Percentiles rank a stretch among this genome's conserved stretches.
Conservation (phyloP, 2,113 vertebrate species). For the Alouatta palliata region DNA sequence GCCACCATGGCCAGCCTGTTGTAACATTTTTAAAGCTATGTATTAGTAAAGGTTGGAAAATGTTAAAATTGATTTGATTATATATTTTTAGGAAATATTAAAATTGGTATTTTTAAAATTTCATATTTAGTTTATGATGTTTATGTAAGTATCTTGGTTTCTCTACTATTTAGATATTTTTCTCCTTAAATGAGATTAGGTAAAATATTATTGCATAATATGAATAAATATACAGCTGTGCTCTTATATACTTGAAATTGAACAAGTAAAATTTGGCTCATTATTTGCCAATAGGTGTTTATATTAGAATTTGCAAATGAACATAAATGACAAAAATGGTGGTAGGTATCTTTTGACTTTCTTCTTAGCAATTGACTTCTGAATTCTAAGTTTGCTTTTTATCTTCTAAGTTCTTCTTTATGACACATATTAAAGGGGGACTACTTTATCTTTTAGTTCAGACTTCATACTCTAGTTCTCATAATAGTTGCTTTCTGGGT, state of each 20-base stretch:
- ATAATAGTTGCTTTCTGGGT: constrained; percentile 29
- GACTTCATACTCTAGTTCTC: not conserved
- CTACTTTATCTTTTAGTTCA: not conserved
- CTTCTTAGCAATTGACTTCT: not conserved
- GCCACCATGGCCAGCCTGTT: no score
- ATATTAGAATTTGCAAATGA: constrained; percentile 21
- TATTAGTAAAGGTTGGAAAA: not conserved
- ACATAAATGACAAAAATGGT: not conserved
- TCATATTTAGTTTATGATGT: not conserved
- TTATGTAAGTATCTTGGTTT: not conserved
- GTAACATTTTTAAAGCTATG: not conserved
- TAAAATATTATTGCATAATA: not conserved
- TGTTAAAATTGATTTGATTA: not conserved
- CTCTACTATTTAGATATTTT: not conserved
- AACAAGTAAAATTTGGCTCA: not conserved
- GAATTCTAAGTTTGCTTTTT: not conserved
- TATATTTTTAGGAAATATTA: not conserved
- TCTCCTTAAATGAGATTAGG: not conserved
- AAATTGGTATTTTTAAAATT: not conserved
- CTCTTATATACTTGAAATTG: not conserved
- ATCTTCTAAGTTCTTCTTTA: constrained; percentile 26
- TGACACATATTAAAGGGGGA: not conserved
- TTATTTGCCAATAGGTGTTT: constrained; percentile 39
- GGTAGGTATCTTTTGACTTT: not conserved
- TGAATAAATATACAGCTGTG: not conserved